A percentile compares a stretch with the other conserved stretches of the same genome.
These are phyloP conservation scores for Gastracanthus pulcherrimus DNA, from an alignment of 2,888 invertebrate species.

Conservation along the genomic window DNA sequence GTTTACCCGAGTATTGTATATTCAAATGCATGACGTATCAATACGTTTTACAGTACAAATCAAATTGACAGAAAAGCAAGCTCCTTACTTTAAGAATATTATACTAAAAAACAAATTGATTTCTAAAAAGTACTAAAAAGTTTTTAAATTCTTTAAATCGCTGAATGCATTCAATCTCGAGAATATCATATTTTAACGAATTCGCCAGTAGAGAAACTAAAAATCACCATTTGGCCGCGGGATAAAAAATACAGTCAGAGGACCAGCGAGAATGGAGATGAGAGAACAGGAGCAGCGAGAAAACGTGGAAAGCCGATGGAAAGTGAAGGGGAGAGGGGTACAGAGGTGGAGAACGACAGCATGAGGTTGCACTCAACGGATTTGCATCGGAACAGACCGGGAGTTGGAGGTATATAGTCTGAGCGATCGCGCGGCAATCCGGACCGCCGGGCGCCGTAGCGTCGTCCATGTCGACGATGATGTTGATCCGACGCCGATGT, in stretches of 20 bases:
- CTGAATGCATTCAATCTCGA: too few relatives aligned
- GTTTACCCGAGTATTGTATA: too few relatives aligned
- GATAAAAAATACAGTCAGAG: not conserved
- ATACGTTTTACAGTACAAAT: too few relatives aligned
- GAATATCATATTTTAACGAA: not conserved
- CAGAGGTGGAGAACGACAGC: conserved; percentile 44
- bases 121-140: too few relatives aligned
- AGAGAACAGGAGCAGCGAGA: not conserved
- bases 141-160: too few relatives aligned
- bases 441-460: conserved; percentile 35
- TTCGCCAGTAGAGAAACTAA: not conserved
- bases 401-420: not conserved
- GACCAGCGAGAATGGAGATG: not conserved
- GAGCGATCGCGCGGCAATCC: conserved; percentile 36
- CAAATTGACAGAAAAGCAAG: too few relatives aligned
- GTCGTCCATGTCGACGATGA: conserved; percentile 56
- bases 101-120: too few relatives aligned
- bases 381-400: conserved; percentile 57
- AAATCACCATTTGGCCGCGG: not conserved
- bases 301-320: conserved; percentile 7
- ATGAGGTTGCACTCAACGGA: conserved; percentile 62
- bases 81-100: too few relatives aligned
- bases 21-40: too few relatives aligned
- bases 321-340: conserved; percentile 43
- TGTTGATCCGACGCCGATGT: conserved; percentile 59